phyloP scores from a whole-genome alignment of 2,113 vertebrate species.

The Nymphicus hollandicus region DNA sequence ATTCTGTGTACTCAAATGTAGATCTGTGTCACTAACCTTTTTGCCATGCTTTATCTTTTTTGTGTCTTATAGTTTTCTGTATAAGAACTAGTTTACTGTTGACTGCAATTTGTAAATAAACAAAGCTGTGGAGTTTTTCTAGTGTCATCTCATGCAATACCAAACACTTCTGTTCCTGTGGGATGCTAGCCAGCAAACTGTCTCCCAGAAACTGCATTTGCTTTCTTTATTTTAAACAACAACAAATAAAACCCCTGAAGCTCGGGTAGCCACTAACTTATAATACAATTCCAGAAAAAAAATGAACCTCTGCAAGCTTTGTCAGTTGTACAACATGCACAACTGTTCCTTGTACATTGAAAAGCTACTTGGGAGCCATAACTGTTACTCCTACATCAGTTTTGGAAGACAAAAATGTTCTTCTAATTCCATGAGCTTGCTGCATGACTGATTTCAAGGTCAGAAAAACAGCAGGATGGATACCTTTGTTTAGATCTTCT shows the following conservation, averaged over 20 bases:
- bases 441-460: not conserved
- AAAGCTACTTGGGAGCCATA: not conserved
- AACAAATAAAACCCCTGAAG: not conserved
- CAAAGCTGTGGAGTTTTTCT: conserved; percentile 43
- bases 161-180: conserved; percentile 38
- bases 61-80: not conserved
- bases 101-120: conserved; percentile 47
- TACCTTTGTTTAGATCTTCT: not conserved
- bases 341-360: not conserved
- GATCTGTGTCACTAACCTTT: not conserved
- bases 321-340: not conserved
- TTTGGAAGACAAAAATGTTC: not conserved
- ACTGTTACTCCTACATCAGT: not conserved
- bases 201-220: not conserved
- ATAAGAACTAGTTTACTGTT: conserved; percentile 7
- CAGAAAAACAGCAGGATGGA: not conserved
- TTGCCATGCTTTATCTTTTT: not conserved
- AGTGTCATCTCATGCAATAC: not conserved
- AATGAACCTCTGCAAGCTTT: not conserved
- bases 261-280: not conserved
- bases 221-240: not conserved
- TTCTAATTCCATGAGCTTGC: not conserved
- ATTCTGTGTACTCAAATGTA: not conserved
- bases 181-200: conserved; percentile 49
- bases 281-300: not conserved